A percentile compares a stretch with the other conserved stretches of the same genome.
These are phyloP conservation scores for Cynodonichthys magdalenae DNA, from an alignment of 2,797 vertebrate genomes.

Conservation along the genomic window DNA sequence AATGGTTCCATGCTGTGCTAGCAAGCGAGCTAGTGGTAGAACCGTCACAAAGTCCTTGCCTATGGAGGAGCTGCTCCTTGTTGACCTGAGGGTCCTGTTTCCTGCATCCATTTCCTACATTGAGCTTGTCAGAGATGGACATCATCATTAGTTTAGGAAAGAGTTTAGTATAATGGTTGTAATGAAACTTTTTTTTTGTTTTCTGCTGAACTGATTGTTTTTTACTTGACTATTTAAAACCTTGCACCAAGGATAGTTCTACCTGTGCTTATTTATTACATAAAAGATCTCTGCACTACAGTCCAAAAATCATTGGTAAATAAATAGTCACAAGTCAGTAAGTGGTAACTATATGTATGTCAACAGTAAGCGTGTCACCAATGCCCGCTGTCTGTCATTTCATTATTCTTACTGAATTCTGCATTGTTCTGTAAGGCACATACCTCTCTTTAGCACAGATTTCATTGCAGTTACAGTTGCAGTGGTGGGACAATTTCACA, in stretches of 20 bases:
- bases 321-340: neutral
- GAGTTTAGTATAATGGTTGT: slow-evolving; percentile 7
- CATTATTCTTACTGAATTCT: too few species aligned
- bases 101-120: slow-evolving; percentile 22
- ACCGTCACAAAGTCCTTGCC: slow-evolving; percentile 63
- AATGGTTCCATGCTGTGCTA: slow-evolving; percentile 69
- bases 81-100: slow-evolving; percentile 65
- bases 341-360: neutral
- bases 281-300: neutral
- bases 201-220: neutral
- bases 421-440: too few species aligned
- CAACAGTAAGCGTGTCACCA: too few species aligned
- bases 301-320: neutral
- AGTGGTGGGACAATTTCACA: too few species aligned
- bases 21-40: slow-evolving; percentile 60
- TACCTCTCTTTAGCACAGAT: too few species aligned
- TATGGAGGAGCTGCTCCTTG: slow-evolving; percentile 61
- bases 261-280: neutral
- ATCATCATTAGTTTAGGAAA: slow-evolving; percentile 21
- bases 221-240: neutral
- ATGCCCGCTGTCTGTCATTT: too few species aligned
- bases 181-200: slow-evolving; percentile 4
- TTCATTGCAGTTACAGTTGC: too few species aligned
- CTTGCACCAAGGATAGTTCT: neutral
- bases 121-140: slow-evolving; percentile 21